Evolutionary conservation across 2,888 invertebrate species (phyloP), one percentile per base, ranked within the genome.

Genomic region (Drosophila affinis): DNA sequence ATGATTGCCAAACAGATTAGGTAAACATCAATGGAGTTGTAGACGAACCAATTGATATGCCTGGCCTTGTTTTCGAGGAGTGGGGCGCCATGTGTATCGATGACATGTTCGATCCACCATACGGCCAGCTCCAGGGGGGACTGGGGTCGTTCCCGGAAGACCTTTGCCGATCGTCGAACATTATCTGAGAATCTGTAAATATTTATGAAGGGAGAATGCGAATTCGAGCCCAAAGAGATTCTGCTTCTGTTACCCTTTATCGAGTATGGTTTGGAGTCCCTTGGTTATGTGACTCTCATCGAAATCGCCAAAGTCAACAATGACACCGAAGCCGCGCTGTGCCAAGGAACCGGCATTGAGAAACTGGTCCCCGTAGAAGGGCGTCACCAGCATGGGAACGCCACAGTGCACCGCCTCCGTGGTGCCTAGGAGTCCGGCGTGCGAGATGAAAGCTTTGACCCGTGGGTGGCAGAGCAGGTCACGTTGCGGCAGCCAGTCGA

Each of bases 381-480:
- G 95, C 45, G 95, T 93, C 4, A 94, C 92, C 17, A 95, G 84
- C 87, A 95, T 92, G 0, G 95, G 95, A 1, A 95, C 94, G 0
- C 94, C 95, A 72, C 94, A 93, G 77, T 94, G 92, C 1, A 93
- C 93, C 0, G 95, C 93, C 85, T 96, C 96, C 0, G 95, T 94
- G 9, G 94, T 90, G 53, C 96, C 95, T 62, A 96, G 92, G 87
- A 95, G 93, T 1, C 96, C 96, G 0, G 95, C 95, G 87, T 96
- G 96, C 0, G 95, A 94, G 34, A 96, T 92, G 86, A 95, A 96
- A 0, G 94, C 94, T 62, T 93, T 91, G 0, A 95, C 93, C 72
- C 95, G 95, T 0, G 94, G 94, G 87, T 96, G 95, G 94, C 95
- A 94, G 51, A 96, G 91, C 64, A 96, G 92, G 82, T 95, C 95